Conservation (phyloP, 2,797 vertebrate genomes). For the Adrianichthys oophorus region DNA sequence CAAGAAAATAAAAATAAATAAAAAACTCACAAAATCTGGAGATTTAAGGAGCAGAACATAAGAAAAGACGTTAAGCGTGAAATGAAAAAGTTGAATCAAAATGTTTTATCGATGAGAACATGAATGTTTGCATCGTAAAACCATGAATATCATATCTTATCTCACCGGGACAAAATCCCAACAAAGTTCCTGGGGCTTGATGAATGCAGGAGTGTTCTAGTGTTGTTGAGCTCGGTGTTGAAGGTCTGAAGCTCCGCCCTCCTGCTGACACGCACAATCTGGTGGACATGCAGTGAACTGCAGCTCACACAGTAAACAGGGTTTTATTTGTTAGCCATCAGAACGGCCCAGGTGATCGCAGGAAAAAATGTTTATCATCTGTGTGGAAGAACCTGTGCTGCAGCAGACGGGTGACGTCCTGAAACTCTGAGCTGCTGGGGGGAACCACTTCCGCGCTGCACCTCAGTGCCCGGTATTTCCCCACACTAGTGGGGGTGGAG, state of each 20-base stretch:
- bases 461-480: slow-evolving; percentile 84
- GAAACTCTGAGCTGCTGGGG: slow-evolving; percentile 70
- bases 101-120: not conserved
- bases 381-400: slow-evolving; percentile 65
- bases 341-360: not conserved
- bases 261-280: slow-evolving; percentile 79
- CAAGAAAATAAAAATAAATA: no score
- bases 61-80: no score
- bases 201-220: slow-evolving; percentile 80
- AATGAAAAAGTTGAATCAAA: not conserved
- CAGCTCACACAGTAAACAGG: not conserved
- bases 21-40: no score
- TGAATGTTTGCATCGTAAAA: not conserved
- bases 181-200: slow-evolving; percentile 82
- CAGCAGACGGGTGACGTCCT: slow-evolving; percentile 62
- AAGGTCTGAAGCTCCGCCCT: slow-evolving; percentile 80
- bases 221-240: slow-evolving; percentile 73
- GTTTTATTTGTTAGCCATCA: not conserved
- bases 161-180: slow-evolving; percentile 88
- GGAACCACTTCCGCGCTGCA: slow-evolving; percentile 81
- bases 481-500: slow-evolving; percentile 72
- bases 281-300: slow-evolving; percentile 70
- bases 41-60: no score
- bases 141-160: not conserved
- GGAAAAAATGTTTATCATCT: not conserved